Evolutionary conservation across 2,797 vertebrate species (phyloP).

Genomic region (Gallirallus australis): DNA sequence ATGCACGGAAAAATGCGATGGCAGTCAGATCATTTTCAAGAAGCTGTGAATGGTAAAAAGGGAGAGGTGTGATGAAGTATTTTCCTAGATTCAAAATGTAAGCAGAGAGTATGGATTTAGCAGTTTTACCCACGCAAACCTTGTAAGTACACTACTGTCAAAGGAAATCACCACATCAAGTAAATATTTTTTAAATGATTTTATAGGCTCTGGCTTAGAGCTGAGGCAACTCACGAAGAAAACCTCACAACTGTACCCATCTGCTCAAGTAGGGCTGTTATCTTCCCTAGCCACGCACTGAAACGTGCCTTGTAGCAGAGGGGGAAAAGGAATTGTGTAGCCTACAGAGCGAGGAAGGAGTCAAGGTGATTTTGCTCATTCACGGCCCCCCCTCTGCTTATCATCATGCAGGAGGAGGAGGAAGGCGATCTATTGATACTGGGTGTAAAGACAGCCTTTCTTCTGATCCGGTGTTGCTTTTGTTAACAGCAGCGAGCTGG

Average conservation of each 20-base stretch:
- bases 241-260: rapidly evolving
- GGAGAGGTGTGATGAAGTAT: not conserved
- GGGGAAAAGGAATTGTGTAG: not conserved
- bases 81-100: not conserved
- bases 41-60: not conserved
- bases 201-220: not conserved
- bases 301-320: not conserved
- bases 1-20: not conserved
- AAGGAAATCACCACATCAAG: not conserved
- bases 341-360: not conserved
- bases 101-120: not conserved
- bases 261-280: rapidly evolving
- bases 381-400: rapidly evolving
- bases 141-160: not conserved
- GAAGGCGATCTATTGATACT: slow-evolving; percentile 48
- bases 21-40: not conserved
- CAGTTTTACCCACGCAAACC: not conserved
- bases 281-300: not conserved
- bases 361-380: not conserved
- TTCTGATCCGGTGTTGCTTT: slow-evolving; percentile 55
- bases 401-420: slow-evolving; percentile 46
- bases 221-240: not conserved
- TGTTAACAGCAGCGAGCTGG: slow-evolving; percentile 36
- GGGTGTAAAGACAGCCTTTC: slow-evolving; percentile 28
- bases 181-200: not conserved